Base-by-base conservation (phyloP, 2,113 vertebrate species). In the Chionodraco myersi region DNA sequence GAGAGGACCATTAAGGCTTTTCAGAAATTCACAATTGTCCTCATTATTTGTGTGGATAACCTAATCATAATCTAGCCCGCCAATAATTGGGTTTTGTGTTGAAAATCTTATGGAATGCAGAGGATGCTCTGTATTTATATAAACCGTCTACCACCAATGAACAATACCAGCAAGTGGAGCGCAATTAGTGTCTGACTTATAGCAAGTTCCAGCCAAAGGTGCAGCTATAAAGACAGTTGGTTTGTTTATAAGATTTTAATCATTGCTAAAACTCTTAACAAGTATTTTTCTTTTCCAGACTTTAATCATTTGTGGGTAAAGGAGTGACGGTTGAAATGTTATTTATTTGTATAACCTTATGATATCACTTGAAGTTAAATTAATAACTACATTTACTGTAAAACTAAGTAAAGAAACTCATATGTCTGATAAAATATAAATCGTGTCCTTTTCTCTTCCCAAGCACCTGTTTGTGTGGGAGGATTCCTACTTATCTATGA, bases 31-130 rank as follows among this genome's bases (percentile, higher is more conserved):
- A 65, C 79, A 87, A 82, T 89, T 74, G 75, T 54, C 56, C 84
- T 88, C 80, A 84, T 91, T 89, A 89, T 90, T 77, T 85, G 85
- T 80, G 70, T 73, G 84, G 53, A 77, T 82, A 77, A 77, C 74
- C 86, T 47, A 30, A 84, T 88, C 69, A 78, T 75, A 87, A 84
- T 75, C 64, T 14, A 63, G 26, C 62, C 52, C 11, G 18, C 60
- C 77, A 76, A 62, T 87, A 76, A 86, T 85, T 86, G 48, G 68
- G 41, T 58, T 87, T 75, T 80, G 36, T 84, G 62, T 88, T 74
- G 21, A 70, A 67, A 63, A 87, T 78, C 56, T 64, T 60, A 6
- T 62, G 66, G 77, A 88, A 85, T 80, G 23, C 59, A 78, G 56
- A 48, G 44, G 53, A 62, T 52, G 58, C 48, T 64, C 16, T 30